Base-by-base conservation (phyloP, 2,113 vertebrate genomes). In the Ctenodactylus gundi region DNA sequence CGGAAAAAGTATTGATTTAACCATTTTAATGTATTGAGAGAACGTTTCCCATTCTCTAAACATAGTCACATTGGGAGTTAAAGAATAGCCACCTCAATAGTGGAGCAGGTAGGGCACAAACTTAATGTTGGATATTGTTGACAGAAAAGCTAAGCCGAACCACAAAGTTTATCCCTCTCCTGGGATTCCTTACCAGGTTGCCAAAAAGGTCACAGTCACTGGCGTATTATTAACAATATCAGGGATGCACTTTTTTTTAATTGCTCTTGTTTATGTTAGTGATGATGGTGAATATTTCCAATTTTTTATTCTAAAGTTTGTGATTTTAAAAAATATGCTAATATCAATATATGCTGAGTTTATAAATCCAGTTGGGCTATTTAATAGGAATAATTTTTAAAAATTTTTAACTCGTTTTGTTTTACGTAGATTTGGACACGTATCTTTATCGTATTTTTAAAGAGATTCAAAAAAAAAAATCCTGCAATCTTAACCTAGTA, bases 401-500 rank as follows among this genome's bases (percentile, higher is more conserved):
- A 51, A 68, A 34, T 2, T 34, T 29, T 53, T 86, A 53, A 55
- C 60, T 94, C 67, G 6, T 55, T 93, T 87, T 18, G 6, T 25
- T 77, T 88, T 80, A 90, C 29, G 14, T 93, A 81, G 78, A 72
- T 29, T 73, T 94, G 13, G 17, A 75, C 27, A 67, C n/a, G 58
- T 27, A 46, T 82, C 53, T 76, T 76, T 57, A 39, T 27, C n/a
- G 6, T 81, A 72, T 49, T 90, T 95, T 87, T 94, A 17, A 93
- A 91, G 53, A 86, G 23, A 60, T 72, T 90, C 23, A 15, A 23
- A 23, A 72, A 21, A 53, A 75, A 85, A 72, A 1, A 12, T 88
- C 3, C 70, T 73, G 44, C 88, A 91, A 93, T 25, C 88, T 58
- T 65, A 81, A 55, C 12, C 36, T 57, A 65, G 64, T 64, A 17